These are phyloP conservation scores for Acrossocheilus fasciatus DNA, from an alignment of 2,797 vertebrate genomes.

Conservation along the genomic window DNA sequence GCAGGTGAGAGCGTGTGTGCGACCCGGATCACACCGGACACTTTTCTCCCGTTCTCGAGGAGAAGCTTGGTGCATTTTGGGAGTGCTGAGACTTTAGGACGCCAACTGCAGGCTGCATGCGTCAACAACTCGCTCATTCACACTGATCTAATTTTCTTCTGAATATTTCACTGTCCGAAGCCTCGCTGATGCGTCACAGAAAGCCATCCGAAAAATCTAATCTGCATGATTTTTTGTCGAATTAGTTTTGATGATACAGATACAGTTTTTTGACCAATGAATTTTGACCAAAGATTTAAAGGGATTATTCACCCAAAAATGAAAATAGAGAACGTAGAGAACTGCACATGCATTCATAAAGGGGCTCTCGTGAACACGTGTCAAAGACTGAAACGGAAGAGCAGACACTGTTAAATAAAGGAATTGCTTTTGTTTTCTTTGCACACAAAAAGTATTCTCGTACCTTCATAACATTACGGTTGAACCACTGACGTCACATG, in stretches of 20 bases:
- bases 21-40: not conserved
- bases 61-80: constrained; percentile 5
- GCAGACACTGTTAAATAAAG: too few species aligned
- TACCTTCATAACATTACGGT: too few species aligned
- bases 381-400: too few species aligned
- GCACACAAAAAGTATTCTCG: too few species aligned
- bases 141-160: constrained; percentile 19
- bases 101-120: constrained; percentile 24
- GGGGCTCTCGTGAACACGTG: too few species aligned
- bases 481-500: too few species aligned
- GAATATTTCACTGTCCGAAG: constrained; percentile 15
- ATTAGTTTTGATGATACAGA: not conserved
- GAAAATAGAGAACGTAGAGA: too few species aligned
- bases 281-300: not conserved
- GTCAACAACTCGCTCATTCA: constrained; percentile 6
- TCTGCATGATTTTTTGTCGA: not conserved
- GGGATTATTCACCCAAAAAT: too few species aligned
- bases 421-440: too few species aligned
- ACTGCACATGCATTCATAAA: too few species aligned
- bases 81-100: constrained; percentile 15
- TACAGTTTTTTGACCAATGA: not conserved
- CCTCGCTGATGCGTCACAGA: constrained; percentile 2
- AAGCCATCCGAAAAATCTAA: constrained; percentile 8
- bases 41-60: not conserved
- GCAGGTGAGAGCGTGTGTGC: constrained; percentile 28